Conservation (phyloP, 1,140 invertebrate species). For the Ericerus pela region DNA sequence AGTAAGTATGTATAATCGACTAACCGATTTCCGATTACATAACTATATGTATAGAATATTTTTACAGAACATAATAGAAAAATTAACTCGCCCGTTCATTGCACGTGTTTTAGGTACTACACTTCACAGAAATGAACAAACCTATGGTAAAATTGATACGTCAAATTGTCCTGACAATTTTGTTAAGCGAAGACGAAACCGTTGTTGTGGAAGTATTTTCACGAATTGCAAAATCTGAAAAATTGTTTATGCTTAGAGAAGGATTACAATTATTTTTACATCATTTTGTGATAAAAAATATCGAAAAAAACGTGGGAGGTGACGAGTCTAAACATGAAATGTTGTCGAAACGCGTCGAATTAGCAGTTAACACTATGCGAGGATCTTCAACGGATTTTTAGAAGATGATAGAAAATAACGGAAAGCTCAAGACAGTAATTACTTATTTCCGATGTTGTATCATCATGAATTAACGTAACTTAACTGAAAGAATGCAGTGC, state of each 20-base stretch:
- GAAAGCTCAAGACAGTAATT: too few relatives aligned
- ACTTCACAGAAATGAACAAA: constrained; percentile 63
- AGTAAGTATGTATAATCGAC: too few relatives aligned
- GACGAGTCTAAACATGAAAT: constrained; percentile 31
- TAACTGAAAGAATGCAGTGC: too few relatives aligned
- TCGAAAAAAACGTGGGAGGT: constrained; percentile 32
- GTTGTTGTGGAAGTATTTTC: constrained; percentile 45
- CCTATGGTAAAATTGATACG: constrained; percentile 49
- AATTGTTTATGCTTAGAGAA: constrained; percentile 56
- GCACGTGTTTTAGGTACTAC: too few relatives aligned
- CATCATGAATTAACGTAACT: too few relatives aligned
- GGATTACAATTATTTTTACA: constrained; percentile 60
- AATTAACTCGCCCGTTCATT: too few relatives aligned
- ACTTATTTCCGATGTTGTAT: too few relatives aligned
- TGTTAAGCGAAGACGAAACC: constrained; percentile 44
- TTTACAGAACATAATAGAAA: too few relatives aligned
- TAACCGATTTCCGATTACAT: too few relatives aligned
- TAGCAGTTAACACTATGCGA: neutral
- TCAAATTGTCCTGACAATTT: constrained; percentile 49
- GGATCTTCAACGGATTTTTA: neutral
- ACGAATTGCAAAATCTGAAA: constrained; percentile 44
- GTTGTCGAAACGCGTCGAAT: neutral
- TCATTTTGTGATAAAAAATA: constrained; percentile 57
- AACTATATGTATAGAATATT: too few relatives aligned
- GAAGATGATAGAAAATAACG: too few relatives aligned